Conservation (phyloP, 2,888 invertebrate species). For the Melinopterus prodromus region DNA sequence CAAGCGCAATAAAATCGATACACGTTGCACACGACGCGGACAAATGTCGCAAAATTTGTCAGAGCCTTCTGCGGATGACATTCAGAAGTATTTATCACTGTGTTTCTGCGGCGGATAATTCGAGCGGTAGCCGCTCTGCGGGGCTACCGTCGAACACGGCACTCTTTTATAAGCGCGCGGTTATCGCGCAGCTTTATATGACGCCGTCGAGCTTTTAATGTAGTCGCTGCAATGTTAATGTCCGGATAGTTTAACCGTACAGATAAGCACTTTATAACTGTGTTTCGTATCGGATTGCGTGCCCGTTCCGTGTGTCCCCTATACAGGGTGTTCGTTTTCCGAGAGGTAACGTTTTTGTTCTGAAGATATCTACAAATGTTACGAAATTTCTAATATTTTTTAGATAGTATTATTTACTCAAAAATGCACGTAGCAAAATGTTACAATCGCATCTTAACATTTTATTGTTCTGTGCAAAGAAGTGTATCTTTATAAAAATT, state of each 20-base stretch:
- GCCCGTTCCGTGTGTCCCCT: neutral
- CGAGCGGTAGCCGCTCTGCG: conserved; percentile 22
- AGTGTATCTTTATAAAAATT: too few species aligned
- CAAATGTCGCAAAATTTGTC: conserved; percentile 22
- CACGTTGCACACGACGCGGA: conserved; percentile 7
- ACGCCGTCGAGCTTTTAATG: conserved; percentile 45
- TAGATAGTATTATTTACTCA: too few species aligned
- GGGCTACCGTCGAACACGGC: conserved; percentile 28
- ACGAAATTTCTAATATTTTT: too few species aligned
- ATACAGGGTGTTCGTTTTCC: too few species aligned
- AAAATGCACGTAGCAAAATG: too few species aligned
- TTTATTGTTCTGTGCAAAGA: too few species aligned
- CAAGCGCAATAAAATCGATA: neutral
- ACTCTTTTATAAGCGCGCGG: conserved; percentile 48
- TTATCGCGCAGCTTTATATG: conserved; percentile 46
- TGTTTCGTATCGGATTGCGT: neutral
- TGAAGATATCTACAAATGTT: too few species aligned
- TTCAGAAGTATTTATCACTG: conserved; percentile 29
- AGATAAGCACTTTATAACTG: conserved; percentile 31
- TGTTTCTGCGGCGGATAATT: conserved; percentile 33
- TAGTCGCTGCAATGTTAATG: conserved; percentile 41
- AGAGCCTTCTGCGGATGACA: conserved; percentile 21
- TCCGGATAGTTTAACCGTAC: conserved; percentile 36
- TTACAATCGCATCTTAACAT: too few species aligned
- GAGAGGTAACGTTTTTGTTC: too few species aligned